These are phyloP conservation scores for Hirtodrosophila cameraria DNA, from an alignment of 2,888 invertebrate species.

Conservation along the genomic window DNA sequence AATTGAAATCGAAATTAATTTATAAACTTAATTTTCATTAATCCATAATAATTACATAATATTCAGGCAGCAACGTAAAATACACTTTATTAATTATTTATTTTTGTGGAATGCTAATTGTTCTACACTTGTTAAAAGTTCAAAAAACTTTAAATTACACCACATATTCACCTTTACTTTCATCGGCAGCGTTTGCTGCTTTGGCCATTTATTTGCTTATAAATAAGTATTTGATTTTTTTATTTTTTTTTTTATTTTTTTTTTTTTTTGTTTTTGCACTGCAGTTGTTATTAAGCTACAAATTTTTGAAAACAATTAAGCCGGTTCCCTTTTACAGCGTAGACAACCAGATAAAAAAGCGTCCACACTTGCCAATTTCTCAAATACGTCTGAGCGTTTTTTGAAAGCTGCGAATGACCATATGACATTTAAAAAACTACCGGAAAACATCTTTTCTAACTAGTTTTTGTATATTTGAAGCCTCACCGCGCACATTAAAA, in stretches of 20 bases:
- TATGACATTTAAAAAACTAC: too few species aligned
- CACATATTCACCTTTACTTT: constrained; percentile 57
- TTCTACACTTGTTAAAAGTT: too few species aligned
- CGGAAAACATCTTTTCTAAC: too few species aligned
- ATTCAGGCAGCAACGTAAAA: constrained; percentile 9
- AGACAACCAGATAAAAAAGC: too few species aligned
- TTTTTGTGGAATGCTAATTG: neutral
- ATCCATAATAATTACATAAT: constrained; percentile 9
- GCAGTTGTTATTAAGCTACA: neutral
- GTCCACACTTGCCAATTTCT: constrained; percentile 59
- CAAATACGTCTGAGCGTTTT: too few species aligned
- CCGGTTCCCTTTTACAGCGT: neutral
- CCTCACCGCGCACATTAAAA: too few species aligned
- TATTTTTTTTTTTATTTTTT: too few species aligned
- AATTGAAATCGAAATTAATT: too few species aligned
- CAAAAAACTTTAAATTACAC: neutral
- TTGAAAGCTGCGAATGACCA: too few species aligned
- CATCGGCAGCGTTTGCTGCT: constrained; percentile 35
- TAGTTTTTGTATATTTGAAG: too few species aligned
- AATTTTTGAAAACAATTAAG: neutral
- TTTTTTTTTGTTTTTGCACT: constrained; percentile 2
- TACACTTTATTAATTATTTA: neutral
- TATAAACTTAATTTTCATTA: neutral
- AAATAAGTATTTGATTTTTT: constrained; percentile 10
- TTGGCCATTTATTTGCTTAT: neutral